These are phyloP conservation scores for Zaprionus inermis DNA, from an alignment of 1,140 invertebrate genomes.

Conservation along the genomic window DNA sequence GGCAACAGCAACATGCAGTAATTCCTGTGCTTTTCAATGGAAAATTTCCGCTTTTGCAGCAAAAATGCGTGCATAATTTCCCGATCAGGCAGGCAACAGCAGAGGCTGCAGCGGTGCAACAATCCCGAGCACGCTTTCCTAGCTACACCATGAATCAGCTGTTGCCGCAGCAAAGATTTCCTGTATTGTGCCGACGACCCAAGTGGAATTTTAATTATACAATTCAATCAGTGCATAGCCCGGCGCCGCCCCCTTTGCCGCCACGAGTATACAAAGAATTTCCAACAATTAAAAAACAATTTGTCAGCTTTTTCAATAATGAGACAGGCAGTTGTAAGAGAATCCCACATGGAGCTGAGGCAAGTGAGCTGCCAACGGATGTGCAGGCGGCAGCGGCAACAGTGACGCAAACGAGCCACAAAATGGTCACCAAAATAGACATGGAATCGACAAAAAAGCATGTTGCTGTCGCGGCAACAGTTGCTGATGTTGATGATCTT, in stretches of 20 bases:
- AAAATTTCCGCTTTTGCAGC: not conserved
- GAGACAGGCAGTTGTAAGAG: constrained; percentile 36
- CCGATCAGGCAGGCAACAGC: not conserved
- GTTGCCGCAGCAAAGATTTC: constrained; percentile 12
- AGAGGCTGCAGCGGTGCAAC: too few relatives aligned
- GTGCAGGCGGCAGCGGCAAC: constrained; percentile 40
- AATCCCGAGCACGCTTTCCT: not conserved
- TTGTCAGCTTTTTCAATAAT: constrained; percentile 69
- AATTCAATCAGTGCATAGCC: constrained; percentile 22
- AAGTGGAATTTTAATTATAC: constrained; percentile 41
- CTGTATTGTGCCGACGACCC: constrained; percentile 27
- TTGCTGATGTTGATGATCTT: constrained; percentile 43
- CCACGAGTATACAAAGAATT: constrained; percentile 41
- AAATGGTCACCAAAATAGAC: constrained; percentile 63
- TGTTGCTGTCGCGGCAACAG: constrained; percentile 6
- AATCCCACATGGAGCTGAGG: constrained; percentile 15
- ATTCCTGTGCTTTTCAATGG: not conserved
- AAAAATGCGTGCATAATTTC: not conserved
- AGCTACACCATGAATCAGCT: not conserved
- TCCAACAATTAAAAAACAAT: constrained; percentile 79
- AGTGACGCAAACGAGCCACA: constrained; percentile 63
- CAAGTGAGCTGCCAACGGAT: constrained; percentile 26
- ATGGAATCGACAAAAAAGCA: constrained; percentile 25
- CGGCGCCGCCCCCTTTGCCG: not conserved
- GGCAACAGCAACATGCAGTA: not conserved